Base-by-base conservation (phyloP, 53 echinoderm and acorn worm species). In the Actinopyga echinites region DNA sequence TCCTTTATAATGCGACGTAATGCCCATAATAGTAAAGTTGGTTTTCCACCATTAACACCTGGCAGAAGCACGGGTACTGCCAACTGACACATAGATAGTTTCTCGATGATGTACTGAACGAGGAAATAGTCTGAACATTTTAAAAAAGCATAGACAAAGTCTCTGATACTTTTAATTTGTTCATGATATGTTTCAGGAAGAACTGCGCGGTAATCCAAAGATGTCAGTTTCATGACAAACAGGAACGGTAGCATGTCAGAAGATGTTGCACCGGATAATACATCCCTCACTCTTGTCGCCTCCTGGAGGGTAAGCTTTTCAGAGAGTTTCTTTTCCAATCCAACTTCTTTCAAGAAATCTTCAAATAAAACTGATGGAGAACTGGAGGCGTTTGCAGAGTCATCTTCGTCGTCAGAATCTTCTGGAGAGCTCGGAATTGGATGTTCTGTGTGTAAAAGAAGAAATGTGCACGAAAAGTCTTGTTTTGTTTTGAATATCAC, bases 21-120 rank as follows among this genome's bases (percentile, higher is more conserved):
- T 32, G 64, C 82, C 82, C 82, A 82, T 8, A 82, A 21, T 22
- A 40, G 20, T 15, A 71, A 44, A 17, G 40, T 20, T 19, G 64
- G 43, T 28, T 34, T 20, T 23, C 23, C 11, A 58, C 6, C 31
- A 56, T 31, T 38, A 8, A 42, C 37, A 57, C 23, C 25, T 19
- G 82, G 82, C n/a, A 82, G 15, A 43, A 82, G 33, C 22, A 82
- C 49, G 4, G 82, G 82, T 31, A 82, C 45, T 25, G 82, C 82
- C 8, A 82, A 31, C 36, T 82, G 82, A 42, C 82, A 82, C 11
- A 64, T 34, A 6, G 82, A 82, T 3, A 82, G 40, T 42, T 82
- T 82, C 29, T 82, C 82, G 43, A 82, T 31, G 21, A 82, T 64
- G 28, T 64, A 44, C 44, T 82, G 82, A 20, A n/a, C 63, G 28